These are phyloP conservation scores for Prochilodus magdalenae DNA, from an alignment of 2,113 vertebrate species.

Conservation along the genomic window DNA sequence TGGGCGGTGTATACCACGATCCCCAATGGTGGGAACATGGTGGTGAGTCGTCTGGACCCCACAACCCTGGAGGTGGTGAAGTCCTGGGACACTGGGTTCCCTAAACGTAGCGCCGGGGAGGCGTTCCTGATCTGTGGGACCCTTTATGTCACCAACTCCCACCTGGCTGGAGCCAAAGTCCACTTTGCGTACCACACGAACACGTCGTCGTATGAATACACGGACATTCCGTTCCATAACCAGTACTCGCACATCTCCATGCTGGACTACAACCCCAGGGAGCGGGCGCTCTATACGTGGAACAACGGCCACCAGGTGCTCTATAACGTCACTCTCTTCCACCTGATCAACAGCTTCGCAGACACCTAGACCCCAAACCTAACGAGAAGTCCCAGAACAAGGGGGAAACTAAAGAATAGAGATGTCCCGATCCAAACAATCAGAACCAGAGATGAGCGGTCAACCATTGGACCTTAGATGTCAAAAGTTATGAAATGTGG, in stretches of 20 bases:
- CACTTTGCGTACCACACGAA: conserved; percentile 79
- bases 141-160: conserved; percentile 78
- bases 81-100: conserved; percentile 78
- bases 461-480: too few species aligned
- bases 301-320: conserved; percentile 80
- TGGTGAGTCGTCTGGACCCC: conserved; percentile 74
- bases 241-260: conserved; percentile 81
- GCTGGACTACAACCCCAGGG: conserved; percentile 81
- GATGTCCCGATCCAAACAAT: neutral
- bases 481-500: too few species aligned
- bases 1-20: conserved; percentile 92
- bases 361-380: neutral
- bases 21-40: conserved; percentile 75
- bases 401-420: neutral
- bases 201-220: conserved; percentile 74
- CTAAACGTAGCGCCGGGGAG: conserved; percentile 78
- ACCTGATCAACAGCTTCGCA: conserved; percentile 32
- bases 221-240: conserved; percentile 78
- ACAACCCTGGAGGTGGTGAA: conserved; percentile 67
- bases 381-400: neutral
- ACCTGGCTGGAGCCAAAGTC: conserved; percentile 78
- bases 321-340: conserved; percentile 54
- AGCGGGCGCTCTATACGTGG: conserved; percentile 75
- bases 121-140: conserved; percentile 79
- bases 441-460: too few species aligned